Percentiles rank a stretch among this genome's conserved stretches.
Evolutionary conservation across 2,888 invertebrate species (phyloP).

Genomic region (Onthophagus sagittarius): DNA sequence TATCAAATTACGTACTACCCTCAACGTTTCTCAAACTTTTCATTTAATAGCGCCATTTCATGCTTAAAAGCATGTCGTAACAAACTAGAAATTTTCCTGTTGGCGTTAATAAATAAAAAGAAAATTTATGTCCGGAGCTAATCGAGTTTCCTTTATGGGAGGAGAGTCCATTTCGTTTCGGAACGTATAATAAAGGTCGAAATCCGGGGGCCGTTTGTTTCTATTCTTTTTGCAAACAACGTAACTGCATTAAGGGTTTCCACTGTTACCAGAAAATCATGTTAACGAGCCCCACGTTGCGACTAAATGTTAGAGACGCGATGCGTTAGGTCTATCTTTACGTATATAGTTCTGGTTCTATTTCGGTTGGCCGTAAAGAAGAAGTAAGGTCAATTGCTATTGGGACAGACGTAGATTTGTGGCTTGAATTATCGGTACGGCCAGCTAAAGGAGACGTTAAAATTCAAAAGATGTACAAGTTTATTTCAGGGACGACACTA

Average conservation of each 20-base stretch:
- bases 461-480: constrained; percentile 19
- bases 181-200: background rate
- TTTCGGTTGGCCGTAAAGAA: background rate
- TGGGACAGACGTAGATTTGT: background rate
- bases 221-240: background rate
- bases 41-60: background rate
- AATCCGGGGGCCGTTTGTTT: background rate
- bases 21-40: background rate
- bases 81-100: background rate
- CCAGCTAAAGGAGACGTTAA: constrained; percentile 1
- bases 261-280: background rate
- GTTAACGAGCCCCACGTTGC: background rate
- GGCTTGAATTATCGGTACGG: background rate
- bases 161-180: background rate
- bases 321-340: background rate
- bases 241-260: background rate
- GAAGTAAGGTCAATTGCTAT: background rate
- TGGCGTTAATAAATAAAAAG: background rate
- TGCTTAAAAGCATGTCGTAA: background rate
- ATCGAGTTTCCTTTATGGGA: background rate
- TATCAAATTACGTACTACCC: background rate
- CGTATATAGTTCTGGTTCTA: background rate
- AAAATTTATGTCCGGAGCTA: background rate
- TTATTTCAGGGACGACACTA: constrained; percentile 18
- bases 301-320: background rate